Evolutionary conservation across 2,888 invertebrate species (phyloP).

Genomic region (Lepidocyrtinus sp.): DNA sequence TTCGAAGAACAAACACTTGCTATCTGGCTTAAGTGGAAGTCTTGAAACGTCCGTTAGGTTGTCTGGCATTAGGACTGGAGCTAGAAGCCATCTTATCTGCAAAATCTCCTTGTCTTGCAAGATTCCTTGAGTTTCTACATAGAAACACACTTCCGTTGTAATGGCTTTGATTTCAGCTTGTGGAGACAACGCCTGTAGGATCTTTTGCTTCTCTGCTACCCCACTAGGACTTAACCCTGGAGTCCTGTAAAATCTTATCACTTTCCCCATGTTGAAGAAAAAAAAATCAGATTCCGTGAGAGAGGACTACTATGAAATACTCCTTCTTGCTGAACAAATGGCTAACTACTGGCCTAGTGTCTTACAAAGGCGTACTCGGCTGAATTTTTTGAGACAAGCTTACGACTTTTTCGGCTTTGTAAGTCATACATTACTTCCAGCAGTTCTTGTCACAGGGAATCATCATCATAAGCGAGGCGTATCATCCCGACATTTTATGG

Average conservation of each 20-base stretch:
- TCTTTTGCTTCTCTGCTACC: slow-evolving; percentile 69
- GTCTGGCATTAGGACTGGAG: slow-evolving; percentile 79
- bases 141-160: slow-evolving; percentile 85
- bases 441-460: too few relatives aligned
- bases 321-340: neutral
- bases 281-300: too few relatives aligned
- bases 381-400: too few relatives aligned
- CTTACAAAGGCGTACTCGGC: too few relatives aligned
- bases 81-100: slow-evolving; percentile 84
- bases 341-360: neutral
- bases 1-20: slow-evolving; percentile 80
- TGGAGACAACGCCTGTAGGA: slow-evolving; percentile 67
- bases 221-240: slow-evolving; percentile 71
- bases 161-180: slow-evolving; percentile 73
- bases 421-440: too few relatives aligned
- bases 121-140: slow-evolving; percentile 78
- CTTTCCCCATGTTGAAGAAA: slow-evolving; percentile 59
- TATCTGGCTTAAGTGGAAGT: slow-evolving; percentile 73
- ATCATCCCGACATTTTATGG: too few relatives aligned
- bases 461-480: too few relatives aligned
- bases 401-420: too few relatives aligned
- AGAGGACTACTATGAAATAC: neutral
- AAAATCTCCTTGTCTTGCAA: slow-evolving; percentile 78
- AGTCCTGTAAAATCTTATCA: slow-evolving; percentile 70
- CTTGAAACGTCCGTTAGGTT: slow-evolving; percentile 76